Conservation (phyloP, 2,888 invertebrate genomes). For the Dynastes hyllus region DNA sequence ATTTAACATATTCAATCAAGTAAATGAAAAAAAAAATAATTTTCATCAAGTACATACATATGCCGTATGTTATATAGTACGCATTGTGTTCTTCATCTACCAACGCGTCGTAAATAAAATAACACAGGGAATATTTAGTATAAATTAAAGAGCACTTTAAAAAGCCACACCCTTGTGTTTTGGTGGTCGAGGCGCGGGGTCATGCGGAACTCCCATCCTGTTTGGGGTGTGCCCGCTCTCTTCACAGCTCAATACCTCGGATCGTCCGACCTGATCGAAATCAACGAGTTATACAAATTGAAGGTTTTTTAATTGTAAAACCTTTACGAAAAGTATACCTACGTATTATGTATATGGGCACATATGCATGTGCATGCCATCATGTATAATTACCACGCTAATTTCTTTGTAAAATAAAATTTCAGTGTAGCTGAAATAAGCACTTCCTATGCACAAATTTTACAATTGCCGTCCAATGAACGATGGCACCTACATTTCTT, state of each 20-base stretch:
- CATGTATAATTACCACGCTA: no score
- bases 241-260: constrained; percentile 64
- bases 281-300: constrained; percentile 28
- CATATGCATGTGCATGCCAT: no score
- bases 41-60: constrained; percentile 17
- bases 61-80: background rate
- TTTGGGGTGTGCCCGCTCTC: constrained; percentile 67
- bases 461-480: no score
- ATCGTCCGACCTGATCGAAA: constrained; percentile 46
- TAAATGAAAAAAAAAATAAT: constrained; percentile 3
- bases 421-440: no score
- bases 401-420: no score
- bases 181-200: constrained; percentile 66
- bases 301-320: constrained; percentile 30
- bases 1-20: background rate
- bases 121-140: constrained; percentile 54
- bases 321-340: constrained; percentile 5
- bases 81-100: constrained; percentile 40
- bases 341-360: background rate
- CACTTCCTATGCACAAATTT: no score
- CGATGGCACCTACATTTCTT: no score
- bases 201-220: constrained; percentile 70
- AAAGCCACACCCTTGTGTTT: constrained; percentile 65
- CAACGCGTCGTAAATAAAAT: constrained; percentile 50
- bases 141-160: constrained; percentile 65